Evolutionary conservation across 23 tunicate species (phyloP), one percentile per base, ranked within the genome.

Genomic region (Clavelina lepadiformis): DNA sequence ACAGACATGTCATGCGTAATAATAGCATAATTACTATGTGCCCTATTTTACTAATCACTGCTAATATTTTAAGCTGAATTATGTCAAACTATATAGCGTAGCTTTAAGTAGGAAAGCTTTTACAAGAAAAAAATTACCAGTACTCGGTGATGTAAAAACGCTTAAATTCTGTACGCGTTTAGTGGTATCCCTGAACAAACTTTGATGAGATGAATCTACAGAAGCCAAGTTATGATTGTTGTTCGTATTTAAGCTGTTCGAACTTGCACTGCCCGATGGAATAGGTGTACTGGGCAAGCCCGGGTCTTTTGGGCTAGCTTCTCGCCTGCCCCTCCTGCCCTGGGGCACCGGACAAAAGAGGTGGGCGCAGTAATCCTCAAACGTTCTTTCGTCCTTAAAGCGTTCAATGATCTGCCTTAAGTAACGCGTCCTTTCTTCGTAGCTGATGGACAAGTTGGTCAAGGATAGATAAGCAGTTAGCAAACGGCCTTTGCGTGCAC

Each of bases 371-470:
- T 79, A 88, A 36, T 88, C 87, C 68, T 88, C 96, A 46, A 80
- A 88, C 5, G 96, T 88, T 24, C 56, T 66, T 15, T 80, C 75
- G 72, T 74, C 82, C 33, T 72, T 71, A 35, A 63, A 88, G n/a
- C 80, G 73, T 22, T 83, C 64, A 45, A 88, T 80, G 41, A 88
- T 88, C 38, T 73, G 82, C 0, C 74, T 67, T 26, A 88, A 62
- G 41, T 88, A 88, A 13, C 82, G 74, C 2, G 82, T 69, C 62
- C 96, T 52, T 54, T 79, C 87, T 52, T 88, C 87, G 68, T 88
- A 88, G 36, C 96, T 88, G 66, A 15, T 19, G 35, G 13, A 32
- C 32, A 27, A 56, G 3, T 29, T 31, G 24, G 67, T 77, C 24
- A 55, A 67, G 68, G 58, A 77, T 44, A n/a, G 38, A 56, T 6